Evolutionary conservation across 2,888 invertebrate species (phyloP).

Genomic region (Ochlodes sylvanus): DNA sequence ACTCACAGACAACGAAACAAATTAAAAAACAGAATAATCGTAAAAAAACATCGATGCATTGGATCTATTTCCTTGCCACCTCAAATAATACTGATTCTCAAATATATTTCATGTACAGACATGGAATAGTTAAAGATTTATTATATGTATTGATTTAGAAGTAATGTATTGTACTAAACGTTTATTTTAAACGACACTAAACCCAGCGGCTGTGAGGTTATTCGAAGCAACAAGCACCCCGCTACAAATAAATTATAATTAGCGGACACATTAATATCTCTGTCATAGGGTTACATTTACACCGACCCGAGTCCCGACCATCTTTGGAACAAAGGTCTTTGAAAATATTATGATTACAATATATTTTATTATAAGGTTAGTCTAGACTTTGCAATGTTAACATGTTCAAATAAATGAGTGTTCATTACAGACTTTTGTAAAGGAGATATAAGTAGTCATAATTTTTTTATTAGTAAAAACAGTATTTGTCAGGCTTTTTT

Average conservation of each 20-base stretch:
- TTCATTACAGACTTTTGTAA: too few species aligned
- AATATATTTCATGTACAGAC: too few species aligned
- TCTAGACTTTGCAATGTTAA: background rate
- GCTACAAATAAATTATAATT: slow-evolving; percentile 24
- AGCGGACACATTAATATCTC: slow-evolving; percentile 24
- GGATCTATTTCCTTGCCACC: too few species aligned
- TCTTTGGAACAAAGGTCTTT: slow-evolving; percentile 16
- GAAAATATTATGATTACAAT: background rate
- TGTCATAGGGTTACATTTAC: slow-evolving; percentile 8
- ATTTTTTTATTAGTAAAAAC: too few species aligned
- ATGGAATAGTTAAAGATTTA: too few species aligned
- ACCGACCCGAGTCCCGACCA: background rate
- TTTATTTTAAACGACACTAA: background rate
- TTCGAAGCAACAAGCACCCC: background rate
- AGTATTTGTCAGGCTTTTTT: too few species aligned
- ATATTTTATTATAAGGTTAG: background rate
- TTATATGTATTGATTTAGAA: background rate
- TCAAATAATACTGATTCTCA: too few species aligned
- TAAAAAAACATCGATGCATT: too few species aligned
- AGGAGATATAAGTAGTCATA: too few species aligned
- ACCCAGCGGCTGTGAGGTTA: background rate
- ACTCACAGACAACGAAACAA: too few species aligned
- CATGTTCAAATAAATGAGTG: too few species aligned
- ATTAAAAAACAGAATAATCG: too few species aligned
- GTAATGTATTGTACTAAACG: background rate